A percentile compares a stretch with the other conserved stretches of the same genome.
Evolutionary conservation across 2,888 invertebrate genomes (phyloP).

Genomic region (Serrognathus titanus): DNA sequence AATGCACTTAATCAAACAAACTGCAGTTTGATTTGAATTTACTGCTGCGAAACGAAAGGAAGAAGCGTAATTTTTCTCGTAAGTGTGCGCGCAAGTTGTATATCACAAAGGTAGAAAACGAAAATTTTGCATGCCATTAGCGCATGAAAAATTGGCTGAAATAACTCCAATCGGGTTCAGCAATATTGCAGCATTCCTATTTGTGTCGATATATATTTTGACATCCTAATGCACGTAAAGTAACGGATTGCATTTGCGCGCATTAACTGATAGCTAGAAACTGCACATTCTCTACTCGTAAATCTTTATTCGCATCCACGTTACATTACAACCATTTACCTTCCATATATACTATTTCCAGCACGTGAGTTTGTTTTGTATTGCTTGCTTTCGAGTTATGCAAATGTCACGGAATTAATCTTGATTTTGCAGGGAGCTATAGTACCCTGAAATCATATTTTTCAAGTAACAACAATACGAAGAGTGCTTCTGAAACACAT

Average conservation of each 20-base stretch:
- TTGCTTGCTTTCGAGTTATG: no score
- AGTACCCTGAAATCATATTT: no score
- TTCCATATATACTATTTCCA: background rate
- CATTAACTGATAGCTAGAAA: slow-evolving; percentile 16
- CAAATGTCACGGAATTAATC: no score
- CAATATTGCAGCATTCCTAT: slow-evolving; percentile 18
- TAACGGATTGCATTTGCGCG: slow-evolving; percentile 22
- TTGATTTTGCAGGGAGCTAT: no score
- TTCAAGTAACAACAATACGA: no score
- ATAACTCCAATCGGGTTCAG: background rate
- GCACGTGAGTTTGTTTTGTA: no score
- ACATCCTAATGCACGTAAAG: slow-evolving; percentile 23
- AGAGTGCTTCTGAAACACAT: no score
- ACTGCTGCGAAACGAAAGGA: no score
- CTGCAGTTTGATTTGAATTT: no score
- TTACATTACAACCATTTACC: slow-evolving; percentile 18
- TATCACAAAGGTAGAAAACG: slow-evolving; percentile 11
- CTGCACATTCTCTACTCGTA: slow-evolving; percentile 23
- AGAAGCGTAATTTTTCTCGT: no score
- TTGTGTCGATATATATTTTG: slow-evolving; percentile 19
- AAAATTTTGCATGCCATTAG: slow-evolving; percentile 14
- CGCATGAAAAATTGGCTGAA: slow-evolving; percentile 8
- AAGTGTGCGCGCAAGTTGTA: slow-evolving; percentile 6
- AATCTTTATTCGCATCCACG: slow-evolving; percentile 22
- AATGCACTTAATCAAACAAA: no score